Evolutionary conservation across 35 echinoderm and acorn worm genomes (phyloP), one percentile per base, ranked within the genome.

Genomic region (Antedon bifida): DNA sequence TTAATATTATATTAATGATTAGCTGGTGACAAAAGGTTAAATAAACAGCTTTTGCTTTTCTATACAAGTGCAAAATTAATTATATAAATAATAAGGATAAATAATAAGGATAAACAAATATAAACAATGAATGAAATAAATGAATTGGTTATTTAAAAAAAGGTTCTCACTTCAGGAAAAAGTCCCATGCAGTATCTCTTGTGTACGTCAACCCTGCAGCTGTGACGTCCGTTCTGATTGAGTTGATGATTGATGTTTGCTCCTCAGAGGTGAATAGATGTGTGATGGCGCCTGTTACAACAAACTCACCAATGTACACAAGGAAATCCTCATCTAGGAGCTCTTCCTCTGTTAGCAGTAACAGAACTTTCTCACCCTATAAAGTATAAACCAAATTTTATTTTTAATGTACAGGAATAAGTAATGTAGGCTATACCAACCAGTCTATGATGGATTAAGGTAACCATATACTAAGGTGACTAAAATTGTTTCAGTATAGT

Each of bases 121-220:
- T 9, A 30, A 30, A 32, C 5, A 30, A 9, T 9, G 31, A 76
- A 28, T n/a, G n/a, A n/a, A n/a, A n/a, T n/a, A n/a, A n/a, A n/a
- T n/a, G n/a, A n/a, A n/a, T n/a, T n/a, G n/a, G n/a, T n/a, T n/a
- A 7, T 42, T 42, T 7, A 42, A 21, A 17, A 9, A 88, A n/a
- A n/a, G n/a, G n/a, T n/a, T n/a, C 94, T 90, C 80, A 97, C 94
- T 97, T 97, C 32, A 97, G 90, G 76, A 97, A 97, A 79, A 92
- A 97, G 46, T 97, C 82, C 94, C 94, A 97, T 2, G 94, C 94
- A 44, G 90, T 92, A 32, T 97, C 94, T 36, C 94, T 87, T 13
- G 94, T 97, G 81, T 97, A 97, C 14, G 94, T 97, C 44, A 97
- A 45, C 21, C 94, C 94, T 21, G 94, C 90, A 29, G 90, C 90